Conservation (phyloP, 2,113 vertebrate species). For the Falcunculus frontatus region DNA sequence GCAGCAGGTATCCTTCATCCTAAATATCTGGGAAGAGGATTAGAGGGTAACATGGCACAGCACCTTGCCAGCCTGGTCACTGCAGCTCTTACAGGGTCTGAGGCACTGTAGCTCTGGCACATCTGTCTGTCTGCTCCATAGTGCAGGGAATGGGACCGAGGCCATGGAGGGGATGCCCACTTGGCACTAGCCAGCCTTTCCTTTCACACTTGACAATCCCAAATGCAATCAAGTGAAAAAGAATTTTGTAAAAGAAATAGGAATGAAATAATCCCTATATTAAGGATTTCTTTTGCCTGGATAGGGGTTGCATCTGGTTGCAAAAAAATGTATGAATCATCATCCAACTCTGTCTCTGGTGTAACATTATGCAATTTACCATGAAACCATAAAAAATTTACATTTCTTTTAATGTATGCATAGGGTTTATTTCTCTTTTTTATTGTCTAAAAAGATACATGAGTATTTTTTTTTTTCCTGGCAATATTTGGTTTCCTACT, state of each 20-base stretch:
- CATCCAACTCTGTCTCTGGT: background rate
- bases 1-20: background rate
- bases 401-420: background rate
- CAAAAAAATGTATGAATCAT: background rate
- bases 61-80: background rate
- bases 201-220: background rate
- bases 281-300: background rate
- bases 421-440: background rate
- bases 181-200: background rate
- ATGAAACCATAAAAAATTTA: background rate
- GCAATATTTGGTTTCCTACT: background rate
- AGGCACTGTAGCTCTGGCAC: background rate
- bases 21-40: background rate
- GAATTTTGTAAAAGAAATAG: background rate
- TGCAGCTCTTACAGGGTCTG: background rate
- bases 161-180: rapidly evolving
- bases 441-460: background rate
- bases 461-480: background rate
- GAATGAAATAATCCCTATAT: background rate
- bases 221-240: background rate
- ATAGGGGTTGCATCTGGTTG: background rate
- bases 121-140: background rate
- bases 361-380: background rate
- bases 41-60: background rate
- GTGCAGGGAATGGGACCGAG: rapidly evolving